These are phyloP conservation scores for Ciconia stormi DNA, from an alignment of 2,113 vertebrate genomes.

Conservation along the genomic window DNA sequence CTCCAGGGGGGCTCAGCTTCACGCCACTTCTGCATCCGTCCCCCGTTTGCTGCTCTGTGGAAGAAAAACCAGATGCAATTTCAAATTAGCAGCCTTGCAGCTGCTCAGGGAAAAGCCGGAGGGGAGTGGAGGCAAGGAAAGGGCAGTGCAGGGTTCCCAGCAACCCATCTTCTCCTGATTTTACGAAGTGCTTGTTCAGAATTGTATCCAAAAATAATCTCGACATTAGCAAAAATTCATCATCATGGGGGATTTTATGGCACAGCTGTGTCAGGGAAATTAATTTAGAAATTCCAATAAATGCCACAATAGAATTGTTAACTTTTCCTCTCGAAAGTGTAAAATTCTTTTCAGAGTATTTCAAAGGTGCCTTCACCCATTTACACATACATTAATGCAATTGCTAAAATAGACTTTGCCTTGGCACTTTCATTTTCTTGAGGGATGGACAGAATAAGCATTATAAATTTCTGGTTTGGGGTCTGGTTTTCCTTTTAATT, in stretches of 20 bases:
- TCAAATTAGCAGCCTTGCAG: not conserved
- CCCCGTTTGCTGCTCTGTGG: not conserved
- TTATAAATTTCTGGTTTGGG: slow-evolving; percentile 1
- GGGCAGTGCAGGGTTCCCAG: not conserved
- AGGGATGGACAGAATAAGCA: slow-evolving; percentile 1
- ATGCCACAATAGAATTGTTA: slow-evolving; percentile 42
- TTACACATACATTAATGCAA: slow-evolving; percentile 35
- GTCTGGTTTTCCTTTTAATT: slow-evolving; percentile 35
- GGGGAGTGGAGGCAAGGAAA: not conserved
- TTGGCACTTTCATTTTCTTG: slow-evolving; percentile 47
- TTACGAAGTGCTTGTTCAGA: not conserved
- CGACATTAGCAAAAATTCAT: not conserved
- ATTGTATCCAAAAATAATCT: not conserved
- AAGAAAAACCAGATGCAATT: not conserved
- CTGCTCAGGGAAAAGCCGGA: not conserved
- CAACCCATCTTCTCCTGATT: not conserved
- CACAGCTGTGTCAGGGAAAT: not conserved
- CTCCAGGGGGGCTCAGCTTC: not conserved
- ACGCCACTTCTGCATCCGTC: rapidly evolving
- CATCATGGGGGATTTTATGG: not conserved
- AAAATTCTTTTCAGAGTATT: slow-evolving; percentile 38
- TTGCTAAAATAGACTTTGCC: slow-evolving; percentile 44
- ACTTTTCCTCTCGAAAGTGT: slow-evolving; percentile 9
- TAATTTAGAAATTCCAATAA: slow-evolving; percentile 36
- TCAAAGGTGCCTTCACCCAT: slow-evolving; percentile 26